phyloP scores from a whole-genome alignment of 2,797 vertebrate genomes.

The Neopelma chrysocephalum region DNA sequence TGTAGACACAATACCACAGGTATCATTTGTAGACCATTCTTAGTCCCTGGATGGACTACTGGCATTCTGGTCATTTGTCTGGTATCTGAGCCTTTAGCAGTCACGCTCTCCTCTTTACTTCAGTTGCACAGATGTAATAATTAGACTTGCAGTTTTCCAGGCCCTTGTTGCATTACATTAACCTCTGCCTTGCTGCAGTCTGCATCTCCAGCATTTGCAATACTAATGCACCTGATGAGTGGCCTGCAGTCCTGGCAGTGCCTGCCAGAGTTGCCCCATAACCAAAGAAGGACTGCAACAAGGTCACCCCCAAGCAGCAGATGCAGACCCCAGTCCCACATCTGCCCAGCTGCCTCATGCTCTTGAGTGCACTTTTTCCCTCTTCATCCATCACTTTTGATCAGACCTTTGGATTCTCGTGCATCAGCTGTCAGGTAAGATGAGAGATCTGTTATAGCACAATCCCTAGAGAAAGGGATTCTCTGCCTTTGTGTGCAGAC shows the following conservation, averaged over 20 bases:
- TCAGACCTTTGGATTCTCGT: background rate
- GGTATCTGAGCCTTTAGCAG: background rate
- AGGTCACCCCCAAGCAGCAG: background rate
- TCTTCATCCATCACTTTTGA: background rate
- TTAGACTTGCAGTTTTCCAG: slow-evolving; percentile 54
- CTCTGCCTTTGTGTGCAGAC: background rate
- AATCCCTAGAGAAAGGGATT: background rate
- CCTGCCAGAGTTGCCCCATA: background rate
- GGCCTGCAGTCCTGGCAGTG: background rate
- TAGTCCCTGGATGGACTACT: background rate
- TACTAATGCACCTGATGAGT: background rate
- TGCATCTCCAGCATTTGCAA: slow-evolving; percentile 46
- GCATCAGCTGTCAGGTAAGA: background rate
- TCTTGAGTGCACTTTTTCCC: background rate
- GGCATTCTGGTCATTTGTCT: background rate
- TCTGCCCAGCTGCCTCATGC: background rate
- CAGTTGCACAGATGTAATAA: slow-evolving; percentile 29
- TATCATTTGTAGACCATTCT: background rate
- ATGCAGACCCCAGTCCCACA: background rate
- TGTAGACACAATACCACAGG: background rate
- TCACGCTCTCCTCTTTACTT: background rate
- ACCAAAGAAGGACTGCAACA: background rate
- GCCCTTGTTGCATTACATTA: slow-evolving; percentile 51
- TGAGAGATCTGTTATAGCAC: background rate
- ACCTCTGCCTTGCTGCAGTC: slow-evolving; percentile 22